Percentiles rank a stretch among this genome's conserved stretches.
These are phyloP conservation scores for Chrosomus eos DNA, from an alignment of 2,797 vertebrate species.

Conservation along the genomic window DNA sequence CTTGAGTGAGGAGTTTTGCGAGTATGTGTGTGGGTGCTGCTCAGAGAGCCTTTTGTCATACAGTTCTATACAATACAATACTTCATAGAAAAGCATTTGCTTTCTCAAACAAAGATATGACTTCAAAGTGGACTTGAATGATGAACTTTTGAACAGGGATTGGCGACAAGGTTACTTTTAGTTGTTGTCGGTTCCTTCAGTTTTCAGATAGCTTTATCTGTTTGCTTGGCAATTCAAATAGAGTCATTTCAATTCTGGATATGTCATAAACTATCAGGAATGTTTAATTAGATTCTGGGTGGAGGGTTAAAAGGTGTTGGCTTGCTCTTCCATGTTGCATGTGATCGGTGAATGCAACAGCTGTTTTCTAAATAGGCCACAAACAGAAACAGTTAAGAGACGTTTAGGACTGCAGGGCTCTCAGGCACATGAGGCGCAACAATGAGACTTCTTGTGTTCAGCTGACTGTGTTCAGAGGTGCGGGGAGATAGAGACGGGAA, in stretches of 20 bases:
- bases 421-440: constrained; percentile 72
- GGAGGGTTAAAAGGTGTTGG: constrained; percentile 35
- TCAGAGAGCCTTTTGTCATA: constrained; percentile 36
- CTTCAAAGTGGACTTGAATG: neutral
- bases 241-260: neutral
- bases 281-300: neutral
- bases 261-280: neutral
- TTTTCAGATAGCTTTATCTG: constrained; percentile 6
- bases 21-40: constrained; percentile 41
- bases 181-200: neutral
- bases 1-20: constrained; percentile 39
- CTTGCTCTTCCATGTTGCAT: constrained; percentile 71
- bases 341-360: constrained; percentile 79
- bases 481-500: constrained; percentile 40
- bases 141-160: neutral
- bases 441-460: constrained; percentile 76
- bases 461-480: constrained; percentile 56
- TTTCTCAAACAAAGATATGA: constrained; percentile 12
- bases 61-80: constrained; percentile 24
- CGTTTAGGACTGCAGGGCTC: constrained; percentile 68
- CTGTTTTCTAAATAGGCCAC: constrained; percentile 75
- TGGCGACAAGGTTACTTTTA: neutral
- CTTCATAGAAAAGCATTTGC: constrained; percentile 26
- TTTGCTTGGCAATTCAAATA: neutral
- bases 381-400: constrained; percentile 64